Evolutionary conservation across 2,797 vertebrate genomes (phyloP).

Genomic region (Acipenser oxyrinchus): DNA sequence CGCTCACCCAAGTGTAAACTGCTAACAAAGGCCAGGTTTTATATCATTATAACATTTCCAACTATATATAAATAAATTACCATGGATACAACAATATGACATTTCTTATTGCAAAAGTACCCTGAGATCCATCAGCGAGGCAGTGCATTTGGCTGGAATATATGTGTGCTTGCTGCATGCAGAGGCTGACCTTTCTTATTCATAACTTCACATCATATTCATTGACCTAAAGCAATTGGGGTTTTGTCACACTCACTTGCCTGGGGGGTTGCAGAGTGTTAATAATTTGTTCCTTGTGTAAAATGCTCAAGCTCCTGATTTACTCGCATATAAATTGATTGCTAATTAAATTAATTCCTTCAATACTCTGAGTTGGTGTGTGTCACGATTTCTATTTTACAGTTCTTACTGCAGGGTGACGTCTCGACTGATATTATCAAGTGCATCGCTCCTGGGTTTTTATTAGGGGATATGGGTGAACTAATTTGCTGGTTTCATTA

Average conservation of each 20-base stretch:
- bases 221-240: conserved; percentile 71
- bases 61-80: no score
- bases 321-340: conserved; percentile 25
- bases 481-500: no score
- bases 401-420: no score
- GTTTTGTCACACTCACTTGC: conserved; percentile 56
- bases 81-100: no score
- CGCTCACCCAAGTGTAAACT: no score
- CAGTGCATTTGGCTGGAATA: conserved; percentile 29
- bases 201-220: conserved; percentile 67
- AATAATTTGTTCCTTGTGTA: conserved; percentile 22
- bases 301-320: conserved; percentile 23
- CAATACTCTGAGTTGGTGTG: conserved; percentile 28
- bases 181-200: conserved; percentile 57
- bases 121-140: not conserved
- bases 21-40: no score
- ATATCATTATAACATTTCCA: no score
- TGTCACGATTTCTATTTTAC: not conserved
- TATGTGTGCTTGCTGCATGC: conserved; percentile 40
- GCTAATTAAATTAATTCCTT: conserved; percentile 33
- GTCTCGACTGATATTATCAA: no score
- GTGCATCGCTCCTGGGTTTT: no score
- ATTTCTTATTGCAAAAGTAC: not conserved
- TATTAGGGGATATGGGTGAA: no score
- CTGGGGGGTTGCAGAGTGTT: conserved; percentile 4